Base-by-base conservation (phyloP, 1,140 invertebrate species). In the Triops cancriformis region DNA sequence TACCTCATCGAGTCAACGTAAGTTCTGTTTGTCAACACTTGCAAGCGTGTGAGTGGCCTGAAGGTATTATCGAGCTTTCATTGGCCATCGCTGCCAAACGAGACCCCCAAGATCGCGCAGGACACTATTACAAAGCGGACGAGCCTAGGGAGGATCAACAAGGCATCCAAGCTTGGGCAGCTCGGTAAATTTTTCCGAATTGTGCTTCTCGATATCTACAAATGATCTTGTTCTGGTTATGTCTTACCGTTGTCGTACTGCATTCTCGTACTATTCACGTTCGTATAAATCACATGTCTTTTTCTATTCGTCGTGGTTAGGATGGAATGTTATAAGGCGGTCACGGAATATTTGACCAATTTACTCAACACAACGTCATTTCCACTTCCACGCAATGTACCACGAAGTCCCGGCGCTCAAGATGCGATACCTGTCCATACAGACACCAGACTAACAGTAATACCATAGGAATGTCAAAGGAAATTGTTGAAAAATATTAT, bases 41-140 rank as follows among this genome's bases (percentile, higher is more conserved):
- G 80, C 88, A 89, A 6, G 85, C 90, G 10, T 89, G 89, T 74
- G 91, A 94, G 27, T 95, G 92, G 82, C 97, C 94, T 83, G 88
- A 91, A 31, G 95, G 94, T 1, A 92, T 98, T 11, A 90, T 98
- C 14, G 94, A 98, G 82, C 85, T 99, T 5, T 93, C 93, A 82
- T 87, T 93, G 0, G 89, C 90, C 4, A 94, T 93, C 83, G 95
- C 94, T 0, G 86, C 89, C 51, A 94, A 93, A 84, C 86, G 92
- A 27, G 97, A 99, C 86, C 93, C 95, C 0, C 93, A 95, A 78
- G 91, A 94, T 27, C 80, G 89, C 37, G 97, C 94, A 0, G 83
- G 94, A 14, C 93, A 96, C 85, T 98, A 90, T 86, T 97, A 98
- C 83, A 91, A 91, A 80, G 94, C 92, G 82, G 91, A 91, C 77